Evolutionary conservation across 2,113 vertebrate species (phyloP), one percentile per base, ranked within the genome.

Genomic region (Psettodes erumei): DNA sequence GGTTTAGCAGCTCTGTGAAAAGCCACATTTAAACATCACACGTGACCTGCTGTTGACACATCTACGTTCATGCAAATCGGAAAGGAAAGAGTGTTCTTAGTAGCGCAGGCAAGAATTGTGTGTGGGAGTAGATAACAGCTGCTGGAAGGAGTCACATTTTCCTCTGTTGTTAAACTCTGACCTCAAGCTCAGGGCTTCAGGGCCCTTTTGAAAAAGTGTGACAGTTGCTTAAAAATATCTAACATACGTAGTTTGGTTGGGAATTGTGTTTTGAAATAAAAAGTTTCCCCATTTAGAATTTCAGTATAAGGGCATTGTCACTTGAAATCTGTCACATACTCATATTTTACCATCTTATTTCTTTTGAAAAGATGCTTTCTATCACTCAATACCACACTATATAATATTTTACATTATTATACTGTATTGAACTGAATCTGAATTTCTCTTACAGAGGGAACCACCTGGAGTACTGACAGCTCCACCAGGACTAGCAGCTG

Each of bases 401-500:
- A n/a, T 19, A 2, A 4, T 53, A 16, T 4, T 35, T 16, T 5
- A 8, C 9, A 15, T 21, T n/a, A n/a, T n/a, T n/a, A n/a, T n/a
- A n/a, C n/a, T n/a, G n/a, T 42, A 50, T 63, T 21, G 45, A 16
- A 38, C n/a, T 54, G 25, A 43, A 10, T 64, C 2, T 53, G 6
- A 28, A 4, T 71, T 51, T 71, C 15, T 63, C 63, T 30, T 53
- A 42, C 84, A 99, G 98, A 94, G 64, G 93, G 95, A 91, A 96
- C 96, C 83, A 96, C 96, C 2, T 99, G 98, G 98, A 99, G 96
- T 77, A 96, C 97, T 15, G 97, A 99, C 91, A 96, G 94, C 94
- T 95, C 97, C 87, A 96, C 94, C 93, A 96, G 98, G 87, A 96
- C 96, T 77, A 99, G 96, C 94, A 99, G 96, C 94, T 99, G 98